These are phyloP conservation scores for Stramonita haemastoma DNA, from an alignment of 2,888 invertebrate species.

Conservation along the genomic window DNA sequence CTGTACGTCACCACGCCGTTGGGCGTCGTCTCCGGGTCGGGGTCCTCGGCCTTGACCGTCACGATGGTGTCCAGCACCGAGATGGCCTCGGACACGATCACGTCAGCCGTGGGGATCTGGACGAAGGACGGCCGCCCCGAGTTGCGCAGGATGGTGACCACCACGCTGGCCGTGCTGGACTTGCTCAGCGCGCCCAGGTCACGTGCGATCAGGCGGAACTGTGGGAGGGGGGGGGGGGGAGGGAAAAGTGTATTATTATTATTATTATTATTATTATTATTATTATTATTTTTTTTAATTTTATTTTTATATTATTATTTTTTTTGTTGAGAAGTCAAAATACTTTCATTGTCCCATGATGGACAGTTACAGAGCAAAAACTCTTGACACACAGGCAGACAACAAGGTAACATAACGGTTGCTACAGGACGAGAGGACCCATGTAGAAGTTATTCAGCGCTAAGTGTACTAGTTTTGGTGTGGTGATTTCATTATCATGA, in stretches of 20 bases:
- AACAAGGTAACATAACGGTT: too few relatives aligned
- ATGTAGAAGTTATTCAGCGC: too few relatives aligned
- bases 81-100: slow-evolving; percentile 57
- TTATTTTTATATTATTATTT: too few relatives aligned
- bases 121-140: slow-evolving; percentile 58
- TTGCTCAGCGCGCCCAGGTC: slow-evolving; percentile 65
- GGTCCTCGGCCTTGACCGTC: slow-evolving; percentile 33
- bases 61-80: slow-evolving; percentile 55
- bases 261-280: too few relatives aligned
- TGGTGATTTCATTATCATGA: too few relatives aligned
- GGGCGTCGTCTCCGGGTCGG: slow-evolving; percentile 44
- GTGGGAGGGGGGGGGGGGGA: background rate
- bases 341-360: too few relatives aligned
- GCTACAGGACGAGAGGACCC: too few relatives aligned
- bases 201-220: slow-evolving; percentile 65
- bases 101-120: slow-evolving; percentile 50
- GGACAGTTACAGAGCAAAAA: too few relatives aligned
- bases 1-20: slow-evolving; percentile 66
- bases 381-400: too few relatives aligned
- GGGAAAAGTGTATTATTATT: background rate
- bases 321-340: too few relatives aligned
- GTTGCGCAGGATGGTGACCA: slow-evolving; percentile 66
- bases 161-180: slow-evolving; percentile 59
- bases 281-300: too few relatives aligned
- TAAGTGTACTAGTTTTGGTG: too few relatives aligned